Base-by-base conservation (phyloP, 64 coral and sea anemone genomes). In the Dendronephthya gigantea region DNA sequence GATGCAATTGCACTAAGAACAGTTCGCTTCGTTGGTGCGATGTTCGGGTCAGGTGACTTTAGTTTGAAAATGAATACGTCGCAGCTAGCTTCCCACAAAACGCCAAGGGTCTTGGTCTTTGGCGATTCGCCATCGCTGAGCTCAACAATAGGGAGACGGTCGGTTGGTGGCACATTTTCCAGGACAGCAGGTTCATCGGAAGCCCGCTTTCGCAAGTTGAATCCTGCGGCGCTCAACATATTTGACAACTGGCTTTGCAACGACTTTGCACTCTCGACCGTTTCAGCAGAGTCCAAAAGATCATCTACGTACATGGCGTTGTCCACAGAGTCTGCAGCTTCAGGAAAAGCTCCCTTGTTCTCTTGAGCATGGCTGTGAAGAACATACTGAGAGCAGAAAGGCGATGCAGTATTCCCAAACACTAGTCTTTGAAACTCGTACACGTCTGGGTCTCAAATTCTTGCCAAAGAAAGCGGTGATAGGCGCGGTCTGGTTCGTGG, bases 401-500 rank as follows among this genome's bases (percentile, higher is more conserved):
- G 72, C 11, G 72, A 79, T 79, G 72, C 72, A 33, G 72, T 79
- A 9, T 79, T 79, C 16, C 72, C 72, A 79, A 79, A 79, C 31
- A 79, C 72, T 9, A 79, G 22, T 17, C 72, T 36, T 39, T 39
- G 72, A 39, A 79, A 79, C 72, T 79, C 72, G 17, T 79, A 79
- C 0, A 79, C 7, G 12, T 29, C 36, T 29, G 72, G 72, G 30
- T 35, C 9, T 79, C 9, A 79, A 79, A 79, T 6, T 79, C 72
- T 0, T 33, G 28, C 72, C 72, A 79, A 1, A 79, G 72, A 19
- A 79, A 79, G 2, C 72, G 34, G 72, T 79, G 72, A 17, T 35
- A 79, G 30, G 34, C 36, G 2, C 72, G 34, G 22, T 79, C 72
- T 39, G 0, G 30, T 33, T 79, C 72, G 2, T 9, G 37, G 36